Evolutionary conservation across 2,113 vertebrate genomes (phyloP).

Genomic region (Aleadryas rufinucha): DNA sequence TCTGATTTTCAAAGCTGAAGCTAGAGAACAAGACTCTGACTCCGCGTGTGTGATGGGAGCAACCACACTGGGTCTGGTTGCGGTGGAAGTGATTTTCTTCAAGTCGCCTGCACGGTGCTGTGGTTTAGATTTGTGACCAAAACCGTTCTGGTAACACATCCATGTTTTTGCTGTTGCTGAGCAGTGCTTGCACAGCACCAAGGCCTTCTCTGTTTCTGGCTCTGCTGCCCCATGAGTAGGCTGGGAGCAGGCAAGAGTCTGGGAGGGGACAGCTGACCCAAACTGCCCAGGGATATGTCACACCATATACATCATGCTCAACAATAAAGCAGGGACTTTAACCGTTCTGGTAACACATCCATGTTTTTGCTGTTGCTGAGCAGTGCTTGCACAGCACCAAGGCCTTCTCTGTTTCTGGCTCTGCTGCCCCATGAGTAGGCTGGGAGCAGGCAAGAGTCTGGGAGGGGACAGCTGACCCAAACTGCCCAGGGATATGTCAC

Average conservation of each 20-base stretch:
- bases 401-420: neutral
- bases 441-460: neutral
- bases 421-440: neutral
- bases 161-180: neutral
- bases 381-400: neutral
- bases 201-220: neutral
- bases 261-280: neutral
- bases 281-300: neutral
- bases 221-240: neutral
- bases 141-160: neutral
- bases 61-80: neutral
- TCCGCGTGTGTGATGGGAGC: neutral
- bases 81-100: neutral
- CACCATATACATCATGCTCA: neutral
- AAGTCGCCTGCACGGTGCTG: accelerated
- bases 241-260: neutral
- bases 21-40: neutral
- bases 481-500: neutral
- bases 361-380: neutral
- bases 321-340: neutral
- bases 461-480: neutral
- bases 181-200: neutral
- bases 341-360: too few relatives aligned
- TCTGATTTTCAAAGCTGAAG: neutral
- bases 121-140: neutral